Percentiles rank a stretch among this genome's conserved stretches.
phyloP scores from a whole-genome alignment of 2,797 vertebrate species.

The Melanotaenia boesemani region DNA sequence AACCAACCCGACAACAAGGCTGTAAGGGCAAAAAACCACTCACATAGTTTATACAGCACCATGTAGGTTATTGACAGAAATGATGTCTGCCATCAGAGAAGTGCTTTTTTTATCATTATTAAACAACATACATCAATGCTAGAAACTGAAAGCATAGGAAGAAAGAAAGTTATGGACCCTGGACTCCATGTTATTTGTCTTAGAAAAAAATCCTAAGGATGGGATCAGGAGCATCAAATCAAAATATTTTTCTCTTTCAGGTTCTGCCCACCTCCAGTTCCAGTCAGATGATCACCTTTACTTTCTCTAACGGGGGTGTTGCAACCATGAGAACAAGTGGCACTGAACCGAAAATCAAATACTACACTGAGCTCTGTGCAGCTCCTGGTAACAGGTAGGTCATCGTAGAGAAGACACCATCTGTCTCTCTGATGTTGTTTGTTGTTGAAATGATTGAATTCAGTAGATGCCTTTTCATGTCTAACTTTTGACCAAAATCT shows the following conservation, averaged over 20 bases:
- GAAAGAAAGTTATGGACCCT: background rate
- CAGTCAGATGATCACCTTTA: slow-evolving; percentile 99
- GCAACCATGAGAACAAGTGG: slow-evolving; percentile 98
- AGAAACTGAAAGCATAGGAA: background rate
- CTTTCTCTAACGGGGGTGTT: slow-evolving; percentile 93
- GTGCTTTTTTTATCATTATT: background rate
- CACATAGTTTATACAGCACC: background rate
- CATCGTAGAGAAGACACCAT: background rate
- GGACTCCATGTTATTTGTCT: background rate
- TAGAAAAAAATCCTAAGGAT: background rate
- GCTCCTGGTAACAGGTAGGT: slow-evolving; percentile 95
- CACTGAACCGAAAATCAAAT: slow-evolving; percentile 98
- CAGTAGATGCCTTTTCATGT: background rate
- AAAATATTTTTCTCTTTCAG: slow-evolving; percentile 69
- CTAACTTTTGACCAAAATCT: too few species aligned
- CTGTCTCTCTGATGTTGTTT: background rate
- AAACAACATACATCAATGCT: background rate
- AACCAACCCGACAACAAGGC: slow-evolving; percentile 90
- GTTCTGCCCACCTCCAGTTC: slow-evolving; percentile 93
- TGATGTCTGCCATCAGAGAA: background rate
- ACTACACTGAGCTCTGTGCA: slow-evolving; percentile 94
- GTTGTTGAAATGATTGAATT: background rate
- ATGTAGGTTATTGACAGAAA: background rate
- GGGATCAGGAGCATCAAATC: background rate
- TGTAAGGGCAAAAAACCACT: slow-evolving; percentile 78